Evolutionary conservation across 2,113 vertebrate species (phyloP), one percentile per base, ranked within the genome.

Genomic region (Sorex fumeus): DNA sequence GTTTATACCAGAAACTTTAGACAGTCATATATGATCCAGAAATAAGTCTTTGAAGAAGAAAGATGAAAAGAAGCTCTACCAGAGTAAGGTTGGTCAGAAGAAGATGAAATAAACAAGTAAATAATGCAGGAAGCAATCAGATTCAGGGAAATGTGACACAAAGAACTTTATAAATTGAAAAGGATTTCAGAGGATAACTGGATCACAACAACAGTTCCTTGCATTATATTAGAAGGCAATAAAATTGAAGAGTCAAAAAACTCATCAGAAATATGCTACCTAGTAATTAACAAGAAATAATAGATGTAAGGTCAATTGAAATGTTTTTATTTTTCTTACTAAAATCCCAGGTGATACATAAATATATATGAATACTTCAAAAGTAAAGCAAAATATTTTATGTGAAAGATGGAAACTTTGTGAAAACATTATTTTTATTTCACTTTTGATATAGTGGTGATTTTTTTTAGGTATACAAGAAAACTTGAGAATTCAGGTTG

Each of bases 21-120:
- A 50, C 16, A 91, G 18, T 45, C 34, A 60, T 83, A 95, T 30
- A 40, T 88, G 30, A 32, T 72, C 66, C 8, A 92, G 67, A 86
- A 84, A 91, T 62, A 66, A 36, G 12, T 10, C 92, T 91, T 45
- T 96, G 94, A 97, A 97, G 95, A 66, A 45, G 70, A 47, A 87
- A 93, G 57, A 64, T 8, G 21, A 76, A 94, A 94, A 75, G 60
- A 19, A 88, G 77, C 3, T 87, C 91, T 82, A 74, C 60, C 60
- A 92, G 87, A 87, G 75, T 53, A 53, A 28, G 62, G 40, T 8
- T 71, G 92, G 88, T 67, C 34, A 70, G 87, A 93, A 57, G 8
- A 93, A 96, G 34, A 93, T 32, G 28, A 75, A 91, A 79, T 91
- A 95, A 95, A 94, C 9, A 28, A 95, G 47, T 85, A 97, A 97